Evolutionary conservation across 2,797 vertebrate genomes (phyloP).

Genomic region (Pyrocephalus nanus): DNA sequence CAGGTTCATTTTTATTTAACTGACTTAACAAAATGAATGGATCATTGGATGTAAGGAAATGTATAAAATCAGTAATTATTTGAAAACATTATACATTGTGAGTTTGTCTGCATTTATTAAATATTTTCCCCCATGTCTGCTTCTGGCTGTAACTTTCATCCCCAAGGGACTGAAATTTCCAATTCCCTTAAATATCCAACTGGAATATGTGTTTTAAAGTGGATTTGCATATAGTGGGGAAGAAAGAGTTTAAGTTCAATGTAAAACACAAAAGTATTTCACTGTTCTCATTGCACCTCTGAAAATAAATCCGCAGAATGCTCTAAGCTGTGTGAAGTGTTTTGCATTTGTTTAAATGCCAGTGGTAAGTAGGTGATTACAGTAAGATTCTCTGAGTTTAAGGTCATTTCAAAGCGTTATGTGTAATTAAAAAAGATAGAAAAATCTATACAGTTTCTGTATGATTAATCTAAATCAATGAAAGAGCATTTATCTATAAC

Average conservation of each 20-base stretch:
- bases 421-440: neutral
- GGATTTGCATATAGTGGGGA: neutral
- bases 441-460: neutral
- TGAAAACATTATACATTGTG: neutral
- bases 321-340: neutral
- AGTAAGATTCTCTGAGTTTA: neutral
- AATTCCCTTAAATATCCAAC: neutral
- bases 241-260: neutral
- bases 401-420: neutral
- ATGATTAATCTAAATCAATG: neutral
- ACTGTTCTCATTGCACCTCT: neutral
- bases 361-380: neutral
- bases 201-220: neutral
- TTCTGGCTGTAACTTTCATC: neutral
- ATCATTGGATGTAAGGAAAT: neutral
- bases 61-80: neutral
- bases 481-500: neutral
- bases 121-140: neutral
- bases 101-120: neutral
- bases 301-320: neutral
- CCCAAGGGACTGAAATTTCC: neutral
- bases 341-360: neutral
- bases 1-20: neutral
- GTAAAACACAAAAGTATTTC: neutral
- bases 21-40: neutral